Evolutionary conservation across 1,140 invertebrate genomes (phyloP), one percentile per base, ranked within the genome.

Genomic region (Zaprionus nigranus): DNA sequence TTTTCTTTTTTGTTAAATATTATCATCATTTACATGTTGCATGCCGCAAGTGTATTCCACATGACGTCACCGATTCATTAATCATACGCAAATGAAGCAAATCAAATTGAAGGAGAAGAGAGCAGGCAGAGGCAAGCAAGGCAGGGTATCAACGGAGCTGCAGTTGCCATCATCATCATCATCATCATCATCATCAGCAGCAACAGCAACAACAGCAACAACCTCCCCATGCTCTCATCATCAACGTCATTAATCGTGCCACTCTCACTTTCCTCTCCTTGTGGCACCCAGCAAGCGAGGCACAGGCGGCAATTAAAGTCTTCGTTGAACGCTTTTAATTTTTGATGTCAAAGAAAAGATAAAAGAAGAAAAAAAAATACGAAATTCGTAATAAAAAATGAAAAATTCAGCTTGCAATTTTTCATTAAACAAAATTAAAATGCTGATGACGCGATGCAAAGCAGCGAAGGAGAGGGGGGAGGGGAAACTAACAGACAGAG

Each of bases 341-440:
- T 70, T 54, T 7, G 40, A 51, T 22, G 46, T 22, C 11, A 24
- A 51, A 51, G 22, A 22, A 51, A 22, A 51, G 9, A 26, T n/a
- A n/a, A 26, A 26, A 26, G 24, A 26, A 58, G 59, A 58, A 61
- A 56, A 67, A 60, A 66, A 17, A 40, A 13, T 1, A 61, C 9
- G 51, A 20, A 28, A 13, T 11, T 17, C 7, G 40, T 46, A 46
- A 46, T 46, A 34, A 34, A 59, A 53, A 57, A 63, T 54, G 54
- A 57, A 71, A 59, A 63, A 75, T 13, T 26, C 30, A 26, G 59
- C 71, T 71, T 71, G 73, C 82, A 76, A 88, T 90, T 90, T 90
- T 90, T 90, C 85, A 88, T 90, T 90, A 82, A 82, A 64, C 82
- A 73, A 82, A 88, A 88, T 83, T 83, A 83, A 87, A 87, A 81